phyloP scores from a whole-genome alignment of 2,888 invertebrate species.

The Mycalesis mineus region DNA sequence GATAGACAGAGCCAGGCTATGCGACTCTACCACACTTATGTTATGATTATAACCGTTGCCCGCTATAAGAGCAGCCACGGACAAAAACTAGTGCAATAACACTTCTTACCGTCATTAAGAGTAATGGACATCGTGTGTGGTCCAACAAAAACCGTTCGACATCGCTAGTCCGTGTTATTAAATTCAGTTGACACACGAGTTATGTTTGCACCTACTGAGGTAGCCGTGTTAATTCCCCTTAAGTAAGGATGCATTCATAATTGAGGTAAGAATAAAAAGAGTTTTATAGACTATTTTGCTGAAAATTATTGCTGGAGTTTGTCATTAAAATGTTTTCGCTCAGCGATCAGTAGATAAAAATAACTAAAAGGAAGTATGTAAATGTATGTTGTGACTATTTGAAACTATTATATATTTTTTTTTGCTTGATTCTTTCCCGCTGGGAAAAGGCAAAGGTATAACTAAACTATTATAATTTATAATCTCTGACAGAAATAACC shows the following conservation, averaged over 20 bases:
- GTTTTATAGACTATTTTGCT: too few species aligned
- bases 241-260: constrained; percentile 11
- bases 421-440: too few species aligned
- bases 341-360: too few species aligned
- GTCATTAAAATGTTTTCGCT: too few species aligned
- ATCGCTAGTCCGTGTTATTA: constrained; percentile 50
- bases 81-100: constrained; percentile 15
- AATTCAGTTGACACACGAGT: constrained; percentile 36
- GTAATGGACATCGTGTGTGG: constrained; percentile 42
- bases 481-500: too few species aligned
- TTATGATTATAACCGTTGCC: neutral
- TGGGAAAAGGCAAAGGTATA: too few species aligned
- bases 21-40: neutral
- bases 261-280: neutral
- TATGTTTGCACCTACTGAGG: constrained; percentile 54
- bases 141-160: constrained; percentile 33
- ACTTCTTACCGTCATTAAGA: constrained; percentile 12
- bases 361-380: too few species aligned
- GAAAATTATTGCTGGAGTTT: too few species aligned
- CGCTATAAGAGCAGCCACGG: neutral
- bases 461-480: too few species aligned
- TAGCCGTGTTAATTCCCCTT: constrained; percentile 36
- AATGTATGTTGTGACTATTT: too few species aligned
- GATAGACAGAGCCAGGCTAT: too few species aligned
- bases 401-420: too few species aligned